Evolutionary conservation across 2,113 vertebrate genomes (phyloP).

Genomic region (Phalacrocorax brasilianus): DNA sequence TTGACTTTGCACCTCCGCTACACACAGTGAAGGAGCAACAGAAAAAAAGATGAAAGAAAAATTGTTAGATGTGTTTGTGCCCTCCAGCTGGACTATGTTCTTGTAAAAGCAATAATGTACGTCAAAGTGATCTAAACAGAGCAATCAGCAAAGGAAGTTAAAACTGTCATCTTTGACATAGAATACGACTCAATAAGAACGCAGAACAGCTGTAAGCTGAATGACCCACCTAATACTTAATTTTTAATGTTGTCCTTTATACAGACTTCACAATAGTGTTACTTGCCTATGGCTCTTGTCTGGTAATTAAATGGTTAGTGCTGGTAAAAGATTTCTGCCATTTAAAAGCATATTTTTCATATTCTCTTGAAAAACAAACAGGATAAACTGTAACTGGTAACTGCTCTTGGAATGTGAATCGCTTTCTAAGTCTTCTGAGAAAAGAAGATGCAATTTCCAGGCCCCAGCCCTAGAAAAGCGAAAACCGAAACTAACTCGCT

Average conservation of each 20-base stretch:
- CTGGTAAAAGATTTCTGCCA: not conserved
- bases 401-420: not conserved
- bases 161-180: conserved; percentile 13
- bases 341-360: not conserved
- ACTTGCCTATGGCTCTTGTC: not conserved
- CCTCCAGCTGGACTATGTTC: conserved; percentile 23
- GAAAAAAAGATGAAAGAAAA: not conserved
- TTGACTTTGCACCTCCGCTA: not conserved
- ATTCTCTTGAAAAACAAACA: not conserved
- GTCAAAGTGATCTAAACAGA: conserved; percentile 50
- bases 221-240: not conserved
- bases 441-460: not conserved
- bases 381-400: not conserved
- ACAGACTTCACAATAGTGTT: not conserved
- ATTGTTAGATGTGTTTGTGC: not conserved
- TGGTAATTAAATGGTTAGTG: not conserved
- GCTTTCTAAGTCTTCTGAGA: conserved; percentile 3
- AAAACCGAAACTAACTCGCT: accelerated
- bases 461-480: not conserved
- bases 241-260: not conserved
- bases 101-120: conserved; percentile 7
- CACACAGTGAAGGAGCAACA: not conserved
- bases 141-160: conserved; percentile 21
- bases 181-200: not conserved
- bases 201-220: conserved; percentile 34